These are phyloP conservation scores for Conopomorpha cramerella DNA, from an alignment of 1,140 invertebrate species.

Conservation along the genomic window DNA sequence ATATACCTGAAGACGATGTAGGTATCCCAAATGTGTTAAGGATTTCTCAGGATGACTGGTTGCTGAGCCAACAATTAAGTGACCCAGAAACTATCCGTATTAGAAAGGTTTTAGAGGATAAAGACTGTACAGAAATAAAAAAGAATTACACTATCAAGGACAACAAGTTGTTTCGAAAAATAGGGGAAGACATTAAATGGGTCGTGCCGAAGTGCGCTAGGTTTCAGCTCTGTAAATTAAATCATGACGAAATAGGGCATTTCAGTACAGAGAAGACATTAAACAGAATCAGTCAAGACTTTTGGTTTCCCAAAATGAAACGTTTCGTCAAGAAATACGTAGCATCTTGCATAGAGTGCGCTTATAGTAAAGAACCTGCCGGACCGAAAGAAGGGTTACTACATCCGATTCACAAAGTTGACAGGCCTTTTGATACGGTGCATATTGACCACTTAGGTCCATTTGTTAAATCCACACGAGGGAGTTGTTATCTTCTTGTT, in stretches of 20 bases:
- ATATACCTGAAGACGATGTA: not conserved
- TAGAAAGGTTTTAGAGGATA: conserved; percentile 9
- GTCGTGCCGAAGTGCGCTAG: conserved; percentile 14
- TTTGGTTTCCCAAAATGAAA: no score
- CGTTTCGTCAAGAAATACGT: no score
- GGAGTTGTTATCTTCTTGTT: no score
- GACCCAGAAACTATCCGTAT: conserved; percentile 3
- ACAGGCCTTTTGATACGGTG: no score
- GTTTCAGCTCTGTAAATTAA: conserved; percentile 18
- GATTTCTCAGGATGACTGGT: conserved; percentile 10
- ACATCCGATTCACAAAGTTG: no score
- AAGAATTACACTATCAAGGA: conserved; percentile 2
- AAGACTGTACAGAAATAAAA: conserved; percentile 8
- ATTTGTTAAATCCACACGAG: no score
- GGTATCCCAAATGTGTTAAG: conserved; percentile 8
- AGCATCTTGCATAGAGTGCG: no score
- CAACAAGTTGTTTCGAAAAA: conserved; percentile 12
- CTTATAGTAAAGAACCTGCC: no score
- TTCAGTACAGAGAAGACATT: conserved; percentile 18
- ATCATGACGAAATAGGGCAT: conserved; percentile 28
- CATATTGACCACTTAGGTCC: no score
- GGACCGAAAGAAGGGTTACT: no score
- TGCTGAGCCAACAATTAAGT: conserved; percentile 10
- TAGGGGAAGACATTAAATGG: conserved; percentile 12
- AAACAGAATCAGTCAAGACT: no score